A percentile compares a stretch with the other conserved stretches of the same genome.
Evolutionary conservation across 2,888 invertebrate species (phyloP).

Genomic region (Drosophila helvetica): DNA sequence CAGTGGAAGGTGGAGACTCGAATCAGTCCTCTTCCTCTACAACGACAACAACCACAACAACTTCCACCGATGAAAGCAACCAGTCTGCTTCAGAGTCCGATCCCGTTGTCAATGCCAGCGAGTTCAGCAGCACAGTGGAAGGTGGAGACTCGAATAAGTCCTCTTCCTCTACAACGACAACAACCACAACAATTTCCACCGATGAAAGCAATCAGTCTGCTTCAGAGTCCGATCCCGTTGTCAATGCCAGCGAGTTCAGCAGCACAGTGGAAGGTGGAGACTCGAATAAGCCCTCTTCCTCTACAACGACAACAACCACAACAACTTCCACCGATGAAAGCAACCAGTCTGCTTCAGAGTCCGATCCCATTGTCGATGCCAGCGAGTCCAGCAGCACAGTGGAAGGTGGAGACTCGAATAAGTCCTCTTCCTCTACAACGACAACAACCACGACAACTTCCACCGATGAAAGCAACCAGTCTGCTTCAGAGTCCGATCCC

Average conservation of each 20-base stretch:
- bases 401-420: conserved; percentile 4
- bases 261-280: conserved; percentile 6
- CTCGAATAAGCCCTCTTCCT: not conserved
- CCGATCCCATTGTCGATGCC: not conserved
- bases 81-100: not conserved
- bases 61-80: not conserved
- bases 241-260: not conserved
- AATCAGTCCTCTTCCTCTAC: conserved; percentile 10
- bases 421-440: conserved; percentile 21
- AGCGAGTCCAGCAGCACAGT: not conserved
- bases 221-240: not conserved
- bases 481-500: not conserved
- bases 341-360: not conserved
- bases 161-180: conserved; percentile 5
- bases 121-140: not conserved
- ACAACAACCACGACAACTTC: conserved; percentile 5
- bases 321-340: conserved; percentile 1
- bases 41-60: conserved; percentile 14
- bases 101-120: not conserved
- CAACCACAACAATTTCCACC: conserved; percentile 12
- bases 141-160: conserved; percentile 6
- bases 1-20: conserved; percentile 1
- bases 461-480: too few species aligned
- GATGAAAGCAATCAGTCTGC: too few species aligned
- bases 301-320: conserved; percentile 13